Evolutionary conservation across 1,140 invertebrate genomes (phyloP).

Genomic region (Atta texana): DNA sequence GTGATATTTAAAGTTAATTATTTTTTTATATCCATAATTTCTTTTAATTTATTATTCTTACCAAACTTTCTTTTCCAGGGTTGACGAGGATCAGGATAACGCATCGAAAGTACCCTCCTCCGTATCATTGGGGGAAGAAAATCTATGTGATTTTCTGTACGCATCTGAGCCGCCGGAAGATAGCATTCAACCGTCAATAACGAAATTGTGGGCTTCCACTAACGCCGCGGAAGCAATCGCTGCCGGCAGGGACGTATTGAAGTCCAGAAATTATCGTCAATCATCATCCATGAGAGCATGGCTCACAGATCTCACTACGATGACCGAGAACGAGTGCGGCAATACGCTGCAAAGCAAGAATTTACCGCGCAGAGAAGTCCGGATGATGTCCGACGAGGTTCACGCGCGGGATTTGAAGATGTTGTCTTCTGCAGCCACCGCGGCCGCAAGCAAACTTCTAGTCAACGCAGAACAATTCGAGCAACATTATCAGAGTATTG

Average conservation of each 20-base stretch:
- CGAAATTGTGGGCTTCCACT: conserved; percentile 26
- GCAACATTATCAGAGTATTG: conserved; percentile 73
- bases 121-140: conserved; percentile 68
- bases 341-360: conserved; percentile 80
- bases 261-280: conserved; percentile 60
- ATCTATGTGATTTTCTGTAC: conserved; percentile 81
- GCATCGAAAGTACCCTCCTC: conserved; percentile 25
- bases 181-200: conserved; percentile 17
- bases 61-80: conserved; percentile 64
- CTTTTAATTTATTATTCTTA: not conserved
- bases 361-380: conserved; percentile 70
- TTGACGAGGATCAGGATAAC: conserved; percentile 71
- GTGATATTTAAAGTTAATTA: conserved; percentile 21
- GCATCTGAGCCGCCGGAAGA: conserved; percentile 79
- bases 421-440: conserved; percentile 80
- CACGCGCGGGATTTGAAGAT: conserved; percentile 73
- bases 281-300: conserved; percentile 77
- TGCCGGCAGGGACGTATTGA: conserved; percentile 32
- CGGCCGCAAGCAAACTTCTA: conserved; percentile 82
- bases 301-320: conserved; percentile 76
- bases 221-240: conserved; percentile 14
- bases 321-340: conserved; percentile 78
- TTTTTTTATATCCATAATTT: conserved; percentile 19
- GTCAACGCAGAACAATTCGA: conserved; percentile 81
- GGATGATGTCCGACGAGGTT: conserved; percentile 51